These are phyloP conservation scores for Podarcis muralis DNA, from an alignment of 2,113 vertebrate species.

Conservation along the genomic window DNA sequence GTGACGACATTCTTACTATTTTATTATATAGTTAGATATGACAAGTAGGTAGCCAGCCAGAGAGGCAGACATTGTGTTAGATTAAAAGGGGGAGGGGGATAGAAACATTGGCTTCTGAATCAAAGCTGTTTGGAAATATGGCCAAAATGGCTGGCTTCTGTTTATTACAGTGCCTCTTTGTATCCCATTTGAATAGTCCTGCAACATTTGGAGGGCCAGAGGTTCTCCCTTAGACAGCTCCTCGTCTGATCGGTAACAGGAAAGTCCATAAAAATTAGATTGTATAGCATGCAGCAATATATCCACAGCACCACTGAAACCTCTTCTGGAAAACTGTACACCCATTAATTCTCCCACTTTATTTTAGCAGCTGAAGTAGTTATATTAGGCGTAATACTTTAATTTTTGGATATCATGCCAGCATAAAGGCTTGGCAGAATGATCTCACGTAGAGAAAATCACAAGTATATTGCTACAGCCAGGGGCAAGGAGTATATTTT, in stretches of 20 bases:
- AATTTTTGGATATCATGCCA: neutral
- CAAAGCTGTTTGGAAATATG: neutral
- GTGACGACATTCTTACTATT: too few species aligned
- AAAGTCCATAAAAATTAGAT: neutral
- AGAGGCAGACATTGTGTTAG: neutral
- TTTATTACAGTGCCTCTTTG: neutral
- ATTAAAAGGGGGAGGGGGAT: neutral
- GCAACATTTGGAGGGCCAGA: too few species aligned
- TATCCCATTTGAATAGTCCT: too few species aligned
- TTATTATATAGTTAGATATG: neutral
- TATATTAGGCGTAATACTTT: neutral
- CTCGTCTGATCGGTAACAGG: neutral
- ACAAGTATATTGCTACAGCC: neutral
- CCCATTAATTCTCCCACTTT: neutral
- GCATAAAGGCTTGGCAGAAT: neutral
- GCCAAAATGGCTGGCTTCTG: neutral
- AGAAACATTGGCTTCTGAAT: neutral
- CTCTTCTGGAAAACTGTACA: neutral
- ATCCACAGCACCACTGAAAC: neutral
- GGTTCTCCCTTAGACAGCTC: too few species aligned
- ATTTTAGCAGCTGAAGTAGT: neutral
- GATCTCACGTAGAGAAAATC: neutral
- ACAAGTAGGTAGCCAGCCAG: neutral
- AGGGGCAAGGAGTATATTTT: neutral
- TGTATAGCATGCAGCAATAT: neutral